Percentiles rank a stretch among this genome's conserved stretches.
phyloP scores from a whole-genome alignment of 2,888 invertebrate genomes.

The Gandaritis pyraliata region DNA sequence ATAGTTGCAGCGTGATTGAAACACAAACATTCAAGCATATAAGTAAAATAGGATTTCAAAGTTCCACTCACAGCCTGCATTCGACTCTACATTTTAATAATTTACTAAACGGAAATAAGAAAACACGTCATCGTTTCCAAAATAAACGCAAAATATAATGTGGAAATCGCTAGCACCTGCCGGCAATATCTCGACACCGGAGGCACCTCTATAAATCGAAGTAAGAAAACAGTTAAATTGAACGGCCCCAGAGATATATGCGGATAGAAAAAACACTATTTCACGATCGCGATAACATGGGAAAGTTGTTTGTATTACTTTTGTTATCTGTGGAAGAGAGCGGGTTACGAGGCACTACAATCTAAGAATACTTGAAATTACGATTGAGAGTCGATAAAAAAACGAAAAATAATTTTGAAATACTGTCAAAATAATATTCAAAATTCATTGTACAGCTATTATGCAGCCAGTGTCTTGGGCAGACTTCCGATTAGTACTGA shows the following conservation, averaged over 20 bases:
- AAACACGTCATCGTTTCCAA: conserved; percentile 38
- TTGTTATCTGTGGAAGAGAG: conserved; percentile 35
- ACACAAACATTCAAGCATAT: too few relatives aligned
- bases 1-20: too few relatives aligned
- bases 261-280: conserved; percentile 68
- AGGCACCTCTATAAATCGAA: conserved; percentile 67
- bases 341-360: neutral
- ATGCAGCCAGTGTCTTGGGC: too few relatives aligned
- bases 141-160: conserved; percentile 44
- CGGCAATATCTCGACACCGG: conserved; percentile 52
- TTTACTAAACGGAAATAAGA: neutral
- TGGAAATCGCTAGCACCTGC: conserved; percentile 51
- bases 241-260: conserved; percentile 73
- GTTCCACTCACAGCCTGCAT: too few relatives aligned
- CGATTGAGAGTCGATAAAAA: too few relatives aligned
- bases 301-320: conserved; percentile 49
- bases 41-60: too few relatives aligned
- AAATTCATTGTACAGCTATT: too few relatives aligned
- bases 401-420: too few relatives aligned
- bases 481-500: too few relatives aligned
- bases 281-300: conserved; percentile 47
- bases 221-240: conserved; percentile 81
- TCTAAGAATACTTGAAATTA: conserved; percentile 1
- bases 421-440: too few relatives aligned
- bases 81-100: too few relatives aligned